These are phyloP conservation scores for Planiliza haematocheilus DNA, from an alignment of 2,113 vertebrate species.

Conservation along the genomic window DNA sequence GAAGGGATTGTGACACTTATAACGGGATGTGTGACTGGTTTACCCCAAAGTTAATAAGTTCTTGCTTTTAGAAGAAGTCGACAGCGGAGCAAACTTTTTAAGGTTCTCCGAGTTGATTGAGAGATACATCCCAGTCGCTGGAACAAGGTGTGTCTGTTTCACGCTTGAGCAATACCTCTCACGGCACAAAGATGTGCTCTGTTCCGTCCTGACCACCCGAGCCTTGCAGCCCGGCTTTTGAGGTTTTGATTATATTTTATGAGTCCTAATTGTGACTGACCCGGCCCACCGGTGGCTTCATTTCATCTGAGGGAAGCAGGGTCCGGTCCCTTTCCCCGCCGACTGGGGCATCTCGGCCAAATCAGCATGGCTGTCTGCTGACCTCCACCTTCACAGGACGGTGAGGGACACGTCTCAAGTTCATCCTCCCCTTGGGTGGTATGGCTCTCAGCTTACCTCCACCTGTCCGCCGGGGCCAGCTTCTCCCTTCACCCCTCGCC, in stretches of 20 bases:
- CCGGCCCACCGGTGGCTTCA: slow-evolving; percentile 68
- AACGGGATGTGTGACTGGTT: slow-evolving; percentile 13
- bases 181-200: slow-evolving; percentile 77
- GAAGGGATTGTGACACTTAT: slow-evolving; percentile 54
- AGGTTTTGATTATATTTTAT: slow-evolving; percentile 85
- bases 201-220: slow-evolving; percentile 77
- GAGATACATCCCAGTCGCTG: slow-evolving; percentile 57
- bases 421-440: slow-evolving; percentile 85
- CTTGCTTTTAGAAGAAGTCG: slow-evolving; percentile 11
- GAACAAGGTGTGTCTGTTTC: slow-evolving; percentile 81
- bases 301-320: slow-evolving; percentile 72
- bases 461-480: slow-evolving; percentile 79
- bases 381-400: slow-evolving; percentile 82
- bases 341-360: slow-evolving; percentile 56
- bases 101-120: slow-evolving; percentile 42
- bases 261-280: slow-evolving; percentile 84
- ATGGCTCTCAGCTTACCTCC: slow-evolving; percentile 83
- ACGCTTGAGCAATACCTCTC: slow-evolving; percentile 55
- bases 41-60: slow-evolving; percentile 36
- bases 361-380: slow-evolving; percentile 74
- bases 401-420: slow-evolving; percentile 86
- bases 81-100: slow-evolving; percentile 3
- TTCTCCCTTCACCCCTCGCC: slow-evolving; percentile 76
- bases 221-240: slow-evolving; percentile 68
- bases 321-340: slow-evolving; percentile 43